These are phyloP conservation scores for Trinorchestia longiramus DNA, from an alignment of 1,140 invertebrate species.

Conservation along the genomic window DNA sequence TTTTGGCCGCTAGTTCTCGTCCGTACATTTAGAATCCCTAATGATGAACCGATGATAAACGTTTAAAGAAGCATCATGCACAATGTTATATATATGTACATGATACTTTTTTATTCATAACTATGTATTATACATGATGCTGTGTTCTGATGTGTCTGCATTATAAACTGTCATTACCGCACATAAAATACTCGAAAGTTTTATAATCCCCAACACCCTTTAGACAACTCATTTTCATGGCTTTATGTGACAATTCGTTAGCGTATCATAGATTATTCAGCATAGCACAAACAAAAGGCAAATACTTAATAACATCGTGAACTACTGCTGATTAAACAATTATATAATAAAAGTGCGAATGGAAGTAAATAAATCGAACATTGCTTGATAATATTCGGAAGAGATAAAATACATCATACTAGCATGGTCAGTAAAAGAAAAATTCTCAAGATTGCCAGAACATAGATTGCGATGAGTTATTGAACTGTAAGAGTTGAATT, in stretches of 20 bases:
- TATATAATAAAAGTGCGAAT: neutral
- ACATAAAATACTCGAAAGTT: too few species aligned
- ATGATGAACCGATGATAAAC: neutral
- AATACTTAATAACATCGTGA: neutral
- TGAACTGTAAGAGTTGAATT: neutral
- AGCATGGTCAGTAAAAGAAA: neutral
- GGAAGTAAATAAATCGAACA: neutral
- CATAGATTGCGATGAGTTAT: neutral
- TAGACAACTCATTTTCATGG: neutral
- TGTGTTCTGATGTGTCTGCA: too few species aligned
- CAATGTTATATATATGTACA: neutral
- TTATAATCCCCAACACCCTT: too few species aligned
- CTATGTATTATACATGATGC: too few species aligned
- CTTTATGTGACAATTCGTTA: neutral
- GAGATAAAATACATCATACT: neutral
- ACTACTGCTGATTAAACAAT: neutral
- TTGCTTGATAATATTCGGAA: neutral
- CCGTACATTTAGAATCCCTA: neutral
- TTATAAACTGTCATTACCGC: too few species aligned
- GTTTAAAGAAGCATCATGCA: neutral
- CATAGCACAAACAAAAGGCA: neutral
- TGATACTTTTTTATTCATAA: too few species aligned
- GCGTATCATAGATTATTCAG: neutral
- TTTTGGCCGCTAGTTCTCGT: too few species aligned
- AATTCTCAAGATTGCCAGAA: neutral